Percentiles rank a stretch among this genome's conserved stretches.
Conservation (phyloP, 2,797 vertebrate species). For the Sciurus vulgaris region DNA sequence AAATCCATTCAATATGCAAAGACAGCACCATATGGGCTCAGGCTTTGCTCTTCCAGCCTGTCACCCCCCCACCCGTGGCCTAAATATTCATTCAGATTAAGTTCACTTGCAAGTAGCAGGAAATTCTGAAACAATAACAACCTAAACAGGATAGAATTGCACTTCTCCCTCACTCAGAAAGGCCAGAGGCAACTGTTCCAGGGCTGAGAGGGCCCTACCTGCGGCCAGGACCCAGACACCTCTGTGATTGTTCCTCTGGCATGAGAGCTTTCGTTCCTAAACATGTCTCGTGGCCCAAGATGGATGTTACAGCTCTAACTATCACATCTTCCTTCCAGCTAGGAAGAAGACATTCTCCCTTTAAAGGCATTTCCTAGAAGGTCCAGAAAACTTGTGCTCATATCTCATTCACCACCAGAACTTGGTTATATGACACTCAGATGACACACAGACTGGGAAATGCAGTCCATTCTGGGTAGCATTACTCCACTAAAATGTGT, state of each 20-base stretch:
- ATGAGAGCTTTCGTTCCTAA: not conserved
- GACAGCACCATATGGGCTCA: rapidly evolving
- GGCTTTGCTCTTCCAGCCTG: not conserved
- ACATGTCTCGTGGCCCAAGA: not conserved
- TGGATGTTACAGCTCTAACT: not conserved
- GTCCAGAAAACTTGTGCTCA: not conserved
- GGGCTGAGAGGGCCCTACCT: not conserved
- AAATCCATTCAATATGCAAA: not conserved
- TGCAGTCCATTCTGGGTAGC: not conserved
- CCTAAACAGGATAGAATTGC: not conserved
- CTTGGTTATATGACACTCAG: too few species aligned
- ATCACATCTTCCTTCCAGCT: not conserved
- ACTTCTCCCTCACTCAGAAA: not conserved
- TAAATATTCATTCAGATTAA: not conserved
- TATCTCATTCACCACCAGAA: not conserved
- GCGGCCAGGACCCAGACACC: too few species aligned
- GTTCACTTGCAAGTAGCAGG: not conserved
- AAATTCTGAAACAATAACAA: not conserved
- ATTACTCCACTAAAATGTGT: rapidly evolving
- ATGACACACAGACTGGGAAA: not conserved
- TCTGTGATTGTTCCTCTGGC: not conserved
- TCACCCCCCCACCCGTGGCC: not conserved
- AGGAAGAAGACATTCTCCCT: not conserved
- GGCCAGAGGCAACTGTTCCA: not conserved
- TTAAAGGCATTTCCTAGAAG: not conserved